Percentiles rank a stretch among this genome's conserved stretches.
Evolutionary conservation across 2,888 invertebrate genomes (phyloP).

Genomic region (Dynastes grantii): DNA sequence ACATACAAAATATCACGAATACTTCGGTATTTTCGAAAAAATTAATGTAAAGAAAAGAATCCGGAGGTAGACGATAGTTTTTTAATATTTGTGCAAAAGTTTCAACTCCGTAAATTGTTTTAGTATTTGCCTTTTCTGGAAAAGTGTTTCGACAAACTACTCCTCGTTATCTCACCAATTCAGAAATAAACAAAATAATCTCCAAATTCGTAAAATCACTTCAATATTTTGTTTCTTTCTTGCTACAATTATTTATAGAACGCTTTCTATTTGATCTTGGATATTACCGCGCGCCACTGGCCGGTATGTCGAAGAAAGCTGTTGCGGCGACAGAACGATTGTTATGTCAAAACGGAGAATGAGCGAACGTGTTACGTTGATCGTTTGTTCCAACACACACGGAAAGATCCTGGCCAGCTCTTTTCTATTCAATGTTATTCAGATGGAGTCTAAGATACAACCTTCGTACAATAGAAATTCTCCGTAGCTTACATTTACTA

Average conservation of each 20-base stretch:
- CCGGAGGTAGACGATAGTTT: too few species aligned
- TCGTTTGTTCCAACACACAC: conserved; percentile 7
- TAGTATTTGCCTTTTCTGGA: too few species aligned
- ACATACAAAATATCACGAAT: too few species aligned
- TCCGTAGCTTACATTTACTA: conserved; percentile 34
- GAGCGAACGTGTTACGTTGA: conserved; percentile 26
- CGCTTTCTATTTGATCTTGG: neutral
- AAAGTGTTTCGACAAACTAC: too few species aligned
- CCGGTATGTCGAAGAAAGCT: neutral
- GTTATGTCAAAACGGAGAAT: conserved; percentile 40
- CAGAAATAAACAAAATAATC: too few species aligned
- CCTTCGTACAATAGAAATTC: conserved; percentile 48
- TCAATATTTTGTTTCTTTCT: too few species aligned
- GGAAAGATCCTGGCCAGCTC: conserved; percentile 5
- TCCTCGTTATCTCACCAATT: too few species aligned
- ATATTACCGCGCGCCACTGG: conserved; percentile 2
- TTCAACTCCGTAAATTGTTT: too few species aligned
- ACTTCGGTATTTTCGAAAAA: too few species aligned
- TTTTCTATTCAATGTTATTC: conserved; percentile 38
- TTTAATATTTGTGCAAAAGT: too few species aligned
- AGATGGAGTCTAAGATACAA: conserved; percentile 47
- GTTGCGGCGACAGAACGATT: conserved; percentile 29
- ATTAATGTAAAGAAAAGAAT: too few species aligned
- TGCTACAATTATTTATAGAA: neutral
- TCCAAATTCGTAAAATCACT: too few species aligned